These are phyloP conservation scores for Druceiella hillmani DNA, from an alignment of 2,888 invertebrate genomes.

Conservation along the genomic window DNA sequence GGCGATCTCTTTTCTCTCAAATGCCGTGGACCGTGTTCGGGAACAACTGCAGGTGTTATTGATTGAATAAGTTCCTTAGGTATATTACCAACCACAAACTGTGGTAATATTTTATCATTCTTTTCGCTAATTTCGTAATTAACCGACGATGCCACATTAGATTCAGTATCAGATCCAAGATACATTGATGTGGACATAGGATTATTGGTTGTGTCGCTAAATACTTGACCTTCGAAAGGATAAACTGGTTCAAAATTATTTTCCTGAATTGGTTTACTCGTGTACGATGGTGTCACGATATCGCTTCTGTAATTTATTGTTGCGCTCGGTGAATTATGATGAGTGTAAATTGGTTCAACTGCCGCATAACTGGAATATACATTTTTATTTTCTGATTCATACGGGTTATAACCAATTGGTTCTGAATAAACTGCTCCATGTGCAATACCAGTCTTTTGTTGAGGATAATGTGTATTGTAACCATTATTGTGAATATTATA, in stretches of 20 bases:
- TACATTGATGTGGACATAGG: constrained; percentile 45
- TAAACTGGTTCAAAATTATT: constrained; percentile 47
- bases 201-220: constrained; percentile 38
- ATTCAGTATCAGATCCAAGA: constrained; percentile 42
- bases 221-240: constrained; percentile 42
- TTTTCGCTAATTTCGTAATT: constrained; percentile 33
- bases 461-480: constrained; percentile 41
- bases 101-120: constrained; percentile 35
- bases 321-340: no score
- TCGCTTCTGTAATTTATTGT: no score
- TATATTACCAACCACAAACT: constrained; percentile 63
- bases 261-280: constrained; percentile 41
- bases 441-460: constrained; percentile 47
- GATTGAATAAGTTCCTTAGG: constrained; percentile 53
- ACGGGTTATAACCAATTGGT: constrained; percentile 37
- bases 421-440: constrained; percentile 46
- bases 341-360: constrained; percentile 44
- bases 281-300: constrained; percentile 40
- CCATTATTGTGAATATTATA: no score
- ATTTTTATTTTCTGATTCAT: constrained; percentile 37
- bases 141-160: constrained; percentile 32
- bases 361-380: constrained; percentile 37
- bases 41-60: constrained; percentile 54
- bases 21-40: constrained; percentile 60
- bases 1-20: constrained; percentile 32